Conservation (phyloP, 2,113 vertebrate genomes). For the Hippocampus mohnikei region DNA sequence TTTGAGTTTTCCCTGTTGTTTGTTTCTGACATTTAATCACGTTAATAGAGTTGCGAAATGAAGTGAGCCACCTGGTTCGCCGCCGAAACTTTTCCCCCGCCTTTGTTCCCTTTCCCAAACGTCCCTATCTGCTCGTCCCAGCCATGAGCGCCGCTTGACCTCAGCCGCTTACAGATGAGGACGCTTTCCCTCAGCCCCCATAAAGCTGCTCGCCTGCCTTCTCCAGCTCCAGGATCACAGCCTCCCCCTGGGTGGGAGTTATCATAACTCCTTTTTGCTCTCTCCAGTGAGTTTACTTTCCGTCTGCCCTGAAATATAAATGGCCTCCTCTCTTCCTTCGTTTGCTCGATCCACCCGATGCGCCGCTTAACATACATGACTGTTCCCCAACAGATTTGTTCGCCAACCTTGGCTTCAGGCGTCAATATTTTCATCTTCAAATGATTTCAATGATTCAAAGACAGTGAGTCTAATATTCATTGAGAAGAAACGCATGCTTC, state of each 20-base stretch:
- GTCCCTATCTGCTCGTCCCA: constrained; percentile 38
- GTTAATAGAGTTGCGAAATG: constrained; percentile 28
- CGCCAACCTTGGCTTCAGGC: neutral
- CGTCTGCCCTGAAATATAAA: neutral
- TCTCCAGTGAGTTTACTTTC: constrained; percentile 10
- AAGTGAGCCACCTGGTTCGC: constrained; percentile 25
- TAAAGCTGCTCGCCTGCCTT: constrained; percentile 45
- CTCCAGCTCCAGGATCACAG: constrained; percentile 37
- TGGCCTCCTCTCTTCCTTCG: neutral
- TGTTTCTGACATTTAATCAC: constrained; percentile 28
- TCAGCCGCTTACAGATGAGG: constrained; percentile 44
- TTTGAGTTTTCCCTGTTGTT: constrained; percentile 24
- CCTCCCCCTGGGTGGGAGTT: constrained; percentile 24
- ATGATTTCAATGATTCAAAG: neutral
- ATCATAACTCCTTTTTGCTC: constrained; percentile 20
- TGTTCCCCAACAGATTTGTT: neutral
- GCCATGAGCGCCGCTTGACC: constrained; percentile 47
- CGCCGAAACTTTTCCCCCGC: constrained; percentile 2
- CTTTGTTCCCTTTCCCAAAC: constrained; percentile 23
- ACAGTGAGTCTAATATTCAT: neutral
- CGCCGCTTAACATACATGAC: neutral
- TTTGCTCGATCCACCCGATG: neutral
- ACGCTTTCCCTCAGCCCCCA: constrained; percentile 25
- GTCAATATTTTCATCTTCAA: neutral
- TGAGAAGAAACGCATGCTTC: neutral